phyloP scores from a whole-genome alignment of 1,140 invertebrate genomes.

The Colletes latitarsis region DNA sequence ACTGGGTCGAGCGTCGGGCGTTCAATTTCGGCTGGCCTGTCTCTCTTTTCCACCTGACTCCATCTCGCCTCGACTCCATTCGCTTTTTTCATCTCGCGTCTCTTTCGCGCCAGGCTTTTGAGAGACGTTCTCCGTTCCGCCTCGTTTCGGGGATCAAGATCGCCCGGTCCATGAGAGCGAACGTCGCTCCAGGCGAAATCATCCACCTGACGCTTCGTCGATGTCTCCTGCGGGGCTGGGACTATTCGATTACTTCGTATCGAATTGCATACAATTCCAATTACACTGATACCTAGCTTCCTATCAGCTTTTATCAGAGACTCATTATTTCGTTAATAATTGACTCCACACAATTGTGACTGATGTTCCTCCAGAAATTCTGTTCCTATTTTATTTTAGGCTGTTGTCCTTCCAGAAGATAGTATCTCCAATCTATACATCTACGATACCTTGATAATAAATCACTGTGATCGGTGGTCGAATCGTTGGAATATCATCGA shows the following conservation, averaged over 20 bases:
- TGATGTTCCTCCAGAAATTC: too few species aligned
- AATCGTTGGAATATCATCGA: too few species aligned
- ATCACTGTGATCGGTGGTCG: too few species aligned
- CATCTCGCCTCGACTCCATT: slow-evolving; percentile 14
- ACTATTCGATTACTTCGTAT: slow-evolving; percentile 3
- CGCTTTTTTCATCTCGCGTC: not conserved
- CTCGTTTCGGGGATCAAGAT: slow-evolving; percentile 61
- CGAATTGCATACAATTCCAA: too few species aligned
- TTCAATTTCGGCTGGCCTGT: slow-evolving; percentile 51
- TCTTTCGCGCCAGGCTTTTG: slow-evolving; percentile 1
- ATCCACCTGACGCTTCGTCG: slow-evolving; percentile 49
- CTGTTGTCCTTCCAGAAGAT: too few species aligned
- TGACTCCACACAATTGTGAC: too few species aligned
- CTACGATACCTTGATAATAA: too few species aligned
- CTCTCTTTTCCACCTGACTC: slow-evolving; percentile 48
- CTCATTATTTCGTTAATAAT: too few species aligned
- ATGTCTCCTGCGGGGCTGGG: not conserved
- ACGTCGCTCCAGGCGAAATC: slow-evolving; percentile 59
- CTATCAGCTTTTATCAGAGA: too few species aligned
- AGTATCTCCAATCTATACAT: too few species aligned
- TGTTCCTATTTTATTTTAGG: too few species aligned
- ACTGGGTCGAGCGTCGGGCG: slow-evolving; percentile 73
- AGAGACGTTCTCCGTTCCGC: slow-evolving; percentile 56
- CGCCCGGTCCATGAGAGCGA: slow-evolving; percentile 56
- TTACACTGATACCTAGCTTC: too few species aligned